Evolutionary conservation across 2,113 vertebrate species (phyloP).

Genomic region (Rousettus leschenaultii): DNA sequence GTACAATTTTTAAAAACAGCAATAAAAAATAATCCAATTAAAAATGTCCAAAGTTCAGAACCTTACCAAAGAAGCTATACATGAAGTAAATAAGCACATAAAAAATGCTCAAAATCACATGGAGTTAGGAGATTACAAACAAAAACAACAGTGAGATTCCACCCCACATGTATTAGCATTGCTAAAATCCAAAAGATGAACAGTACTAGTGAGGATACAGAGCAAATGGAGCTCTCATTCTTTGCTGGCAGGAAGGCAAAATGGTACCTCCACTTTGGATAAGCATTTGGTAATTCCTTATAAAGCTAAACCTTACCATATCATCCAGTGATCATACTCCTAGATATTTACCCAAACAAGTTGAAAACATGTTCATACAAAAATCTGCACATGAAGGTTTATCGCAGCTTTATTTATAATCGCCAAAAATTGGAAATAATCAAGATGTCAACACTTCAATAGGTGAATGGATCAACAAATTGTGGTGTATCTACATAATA

Average conservation of each 20-base stretch:
- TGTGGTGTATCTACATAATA: not conserved
- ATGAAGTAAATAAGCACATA: not conserved
- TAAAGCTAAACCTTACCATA: not conserved
- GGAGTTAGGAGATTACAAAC: not conserved
- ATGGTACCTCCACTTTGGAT: not conserved
- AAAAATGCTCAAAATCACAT: not conserved
- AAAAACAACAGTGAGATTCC: not conserved
- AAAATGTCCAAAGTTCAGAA: not conserved
- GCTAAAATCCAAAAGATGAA: not conserved
- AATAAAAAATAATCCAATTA: not conserved
- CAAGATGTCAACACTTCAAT: not conserved
- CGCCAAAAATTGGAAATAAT: not conserved
- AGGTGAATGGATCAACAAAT: not conserved
- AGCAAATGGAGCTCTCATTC: not conserved
- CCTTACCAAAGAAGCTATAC: not conserved
- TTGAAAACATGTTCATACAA: not conserved
- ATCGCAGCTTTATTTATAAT: not conserved
- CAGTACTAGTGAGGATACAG: not conserved
- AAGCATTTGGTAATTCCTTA: not conserved
- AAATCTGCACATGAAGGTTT: not conserved
- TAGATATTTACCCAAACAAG: not conserved
- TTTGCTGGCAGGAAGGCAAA: not conserved
- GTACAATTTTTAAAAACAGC: not conserved
- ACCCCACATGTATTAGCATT: not conserved
- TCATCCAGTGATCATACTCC: not conserved